Percentiles rank a stretch among this genome's conserved stretches.
phyloP scores from a whole-genome alignment of 2,888 invertebrate genomes.

The Aspidiotus destructor region DNA sequence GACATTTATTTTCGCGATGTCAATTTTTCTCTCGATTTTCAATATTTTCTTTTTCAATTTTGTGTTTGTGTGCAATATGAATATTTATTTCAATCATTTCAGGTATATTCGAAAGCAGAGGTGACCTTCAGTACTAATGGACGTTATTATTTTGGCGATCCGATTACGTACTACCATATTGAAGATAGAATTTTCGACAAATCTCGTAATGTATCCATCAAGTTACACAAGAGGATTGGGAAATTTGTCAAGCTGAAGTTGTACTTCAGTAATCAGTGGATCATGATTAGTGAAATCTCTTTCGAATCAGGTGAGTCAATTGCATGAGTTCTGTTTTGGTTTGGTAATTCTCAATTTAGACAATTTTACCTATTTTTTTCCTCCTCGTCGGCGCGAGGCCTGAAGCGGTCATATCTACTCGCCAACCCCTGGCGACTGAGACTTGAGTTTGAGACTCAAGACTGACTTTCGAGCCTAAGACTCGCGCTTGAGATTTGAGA shows the following conservation, averaged over 20 bases:
- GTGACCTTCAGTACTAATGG: conserved; percentile 75
- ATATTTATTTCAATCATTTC: background rate
- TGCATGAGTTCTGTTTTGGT: background rate
- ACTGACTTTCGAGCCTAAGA: too few relatives aligned
- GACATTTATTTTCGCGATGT: background rate
- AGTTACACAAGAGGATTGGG: conserved; percentile 70
- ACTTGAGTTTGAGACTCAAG: too few relatives aligned
- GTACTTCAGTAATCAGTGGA: conserved; percentile 72
- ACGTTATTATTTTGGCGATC: conserved; percentile 63
- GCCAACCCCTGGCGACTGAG: too few relatives aligned
- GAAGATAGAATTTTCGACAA: conserved; percentile 70
- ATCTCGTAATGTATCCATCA: conserved; percentile 70
- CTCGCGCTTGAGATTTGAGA: too few relatives aligned
- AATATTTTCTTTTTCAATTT: background rate
- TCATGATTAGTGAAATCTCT: conserved; percentile 79
- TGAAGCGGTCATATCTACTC: too few relatives aligned
- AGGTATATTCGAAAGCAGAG: conserved; percentile 72
- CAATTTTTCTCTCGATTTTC: background rate
- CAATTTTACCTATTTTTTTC: too few relatives aligned
- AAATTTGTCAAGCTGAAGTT: conserved; percentile 68
- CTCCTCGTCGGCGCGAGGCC: too few relatives aligned
- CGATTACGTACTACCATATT: conserved; percentile 60
- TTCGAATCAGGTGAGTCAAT: conserved; percentile 63
- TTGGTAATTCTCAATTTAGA: background rate
- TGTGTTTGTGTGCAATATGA: background rate